Percentiles rank a stretch among this genome's conserved stretches.
Evolutionary conservation across 2,113 vertebrate species (phyloP).

Genomic region (Menura novaehollandiae): DNA sequence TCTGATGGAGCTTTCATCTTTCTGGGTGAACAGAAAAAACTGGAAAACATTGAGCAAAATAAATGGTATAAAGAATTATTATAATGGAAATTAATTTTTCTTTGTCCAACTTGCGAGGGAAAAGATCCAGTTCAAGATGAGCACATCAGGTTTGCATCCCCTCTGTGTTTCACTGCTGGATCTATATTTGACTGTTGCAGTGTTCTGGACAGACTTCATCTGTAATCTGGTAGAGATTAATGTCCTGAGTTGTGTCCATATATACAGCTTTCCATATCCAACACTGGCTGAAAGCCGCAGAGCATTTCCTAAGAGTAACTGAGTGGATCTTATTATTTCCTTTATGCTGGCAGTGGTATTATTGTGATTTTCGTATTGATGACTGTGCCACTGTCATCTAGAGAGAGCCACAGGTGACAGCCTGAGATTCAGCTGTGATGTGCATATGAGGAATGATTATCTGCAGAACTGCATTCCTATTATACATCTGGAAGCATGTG

Average conservation of each 20-base stretch:
- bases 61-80: neutral
- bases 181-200: neutral
- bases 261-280: neutral
- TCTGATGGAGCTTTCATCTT: neutral
- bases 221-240: neutral
- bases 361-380: neutral
- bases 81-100: neutral
- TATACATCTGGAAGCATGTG: neutral
- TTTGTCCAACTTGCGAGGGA: neutral
- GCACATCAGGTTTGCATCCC: neutral
- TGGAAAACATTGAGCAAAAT: neutral
- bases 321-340: neutral
- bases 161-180: neutral
- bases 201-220: neutral
- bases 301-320: neutral
- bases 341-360: neutral
- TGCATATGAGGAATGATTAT: neutral
- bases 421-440: neutral
- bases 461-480: neutral
- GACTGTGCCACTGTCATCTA: neutral
- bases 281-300: neutral
- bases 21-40: neutral
- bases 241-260: neutral
- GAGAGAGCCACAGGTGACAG: neutral
- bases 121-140: neutral